These are phyloP conservation scores for Otocyon megalotis DNA, from an alignment of 2,113 vertebrate species.

Conservation along the genomic window DNA sequence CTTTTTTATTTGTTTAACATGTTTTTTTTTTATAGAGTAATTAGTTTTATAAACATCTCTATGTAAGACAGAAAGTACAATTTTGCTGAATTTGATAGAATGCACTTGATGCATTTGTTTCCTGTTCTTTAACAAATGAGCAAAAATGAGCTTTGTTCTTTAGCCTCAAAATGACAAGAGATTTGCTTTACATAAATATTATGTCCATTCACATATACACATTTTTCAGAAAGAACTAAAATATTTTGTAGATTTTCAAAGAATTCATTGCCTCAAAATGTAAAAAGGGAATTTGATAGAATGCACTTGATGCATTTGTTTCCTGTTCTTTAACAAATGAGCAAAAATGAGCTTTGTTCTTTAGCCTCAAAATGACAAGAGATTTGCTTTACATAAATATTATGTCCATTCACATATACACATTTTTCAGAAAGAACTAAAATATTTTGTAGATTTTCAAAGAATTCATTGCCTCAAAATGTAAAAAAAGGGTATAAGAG, in stretches of 20 bases:
- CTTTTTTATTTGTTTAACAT: not conserved
- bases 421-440: conserved; percentile 19
- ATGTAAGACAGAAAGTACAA: conserved; percentile 18
- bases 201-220: not conserved
- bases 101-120: not conserved
- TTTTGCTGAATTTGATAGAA: conserved; percentile 17
- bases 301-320: not conserved
- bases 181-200: conserved; percentile 24
- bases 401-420: not conserved
- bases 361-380: conserved; percentile 31
- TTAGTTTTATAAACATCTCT: not conserved
- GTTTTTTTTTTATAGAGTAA: not conserved
- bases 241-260: conserved; percentile 5
- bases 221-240: conserved; percentile 13
- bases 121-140: conserved; percentile 17
- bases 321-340: conserved; percentile 29
- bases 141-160: conserved; percentile 41
- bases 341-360: conserved; percentile 34
- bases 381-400: conserved; percentile 28
- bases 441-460: not conserved
- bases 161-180: conserved; percentile 24
- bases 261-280: conserved; percentile 6
- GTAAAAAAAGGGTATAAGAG: not conserved
- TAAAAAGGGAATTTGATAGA: not conserved
- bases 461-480: conserved; percentile 16